A percentile compares a stretch with the other conserved stretches of the same genome.
Evolutionary conservation across 2,888 invertebrate species (phyloP).

Genomic region (Phasia obesa): DNA sequence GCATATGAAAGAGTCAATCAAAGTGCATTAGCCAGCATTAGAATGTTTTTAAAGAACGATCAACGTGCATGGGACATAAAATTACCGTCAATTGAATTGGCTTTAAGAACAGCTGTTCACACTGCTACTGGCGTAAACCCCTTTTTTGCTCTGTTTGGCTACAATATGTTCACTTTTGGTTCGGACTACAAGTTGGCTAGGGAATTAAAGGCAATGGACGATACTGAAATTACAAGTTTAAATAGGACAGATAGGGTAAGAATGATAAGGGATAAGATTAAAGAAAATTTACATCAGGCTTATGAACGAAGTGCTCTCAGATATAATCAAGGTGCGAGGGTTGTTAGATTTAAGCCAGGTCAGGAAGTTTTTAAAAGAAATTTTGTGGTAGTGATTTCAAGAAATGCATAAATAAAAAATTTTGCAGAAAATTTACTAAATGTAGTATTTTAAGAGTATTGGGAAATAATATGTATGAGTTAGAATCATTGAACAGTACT

Average conservation of each 20-base stretch:
- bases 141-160: no score
- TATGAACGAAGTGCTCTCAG: neutral
- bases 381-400: neutral
- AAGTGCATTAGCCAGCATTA: neutral
- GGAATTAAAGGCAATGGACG: no score
- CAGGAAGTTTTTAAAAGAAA: neutral
- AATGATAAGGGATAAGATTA: neutral
- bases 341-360: no score
- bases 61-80: neutral
- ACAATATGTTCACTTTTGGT: no score
- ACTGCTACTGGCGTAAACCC: neutral
- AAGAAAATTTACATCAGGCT: neutral
- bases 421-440: no score
- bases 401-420: neutral
- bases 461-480: constrained; percentile 11
- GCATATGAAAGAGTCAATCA: no score
- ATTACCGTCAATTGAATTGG: neutral
- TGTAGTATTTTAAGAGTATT: neutral
- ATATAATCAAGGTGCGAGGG: neutral
- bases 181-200: no score
- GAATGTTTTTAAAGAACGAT: neutral
- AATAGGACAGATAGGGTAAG: neutral
- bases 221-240: neutral
- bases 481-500: neutral
- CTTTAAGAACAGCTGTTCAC: neutral